Base-by-base conservation (phyloP, 2,888 invertebrate genomes). In the Drosophila atroscutellata region DNA sequence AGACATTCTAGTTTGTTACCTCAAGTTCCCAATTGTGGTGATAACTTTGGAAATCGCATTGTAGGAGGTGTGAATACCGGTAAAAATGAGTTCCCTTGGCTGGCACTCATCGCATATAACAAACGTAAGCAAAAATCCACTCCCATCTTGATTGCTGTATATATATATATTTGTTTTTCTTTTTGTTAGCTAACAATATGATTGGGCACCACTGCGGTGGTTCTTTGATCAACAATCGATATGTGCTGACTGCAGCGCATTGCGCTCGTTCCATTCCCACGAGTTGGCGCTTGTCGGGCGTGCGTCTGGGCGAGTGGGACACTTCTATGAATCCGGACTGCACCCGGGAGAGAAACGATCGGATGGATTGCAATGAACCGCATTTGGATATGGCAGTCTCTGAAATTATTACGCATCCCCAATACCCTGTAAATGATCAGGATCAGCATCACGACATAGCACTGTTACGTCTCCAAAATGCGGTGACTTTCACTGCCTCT, bases 201-300 rank as follows among this genome's bases (percentile, higher is more conserved):
- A 93, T 92, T 83, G 95, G 95, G 0, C 96, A 95, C 80, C 95
- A 95, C 80, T 97, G 97, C 83, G 97, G 96, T 0, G 97, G 96
- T 0, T 95, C 95, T 0, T 92, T 97, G 39, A 96, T 97, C 60
- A 92, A 90, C 55, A 83, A 89, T 1, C 94, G 94, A 77, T 97
- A 97, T 89, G 94, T 97, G 0, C 79, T 97, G 59, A 97, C 97
- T 0, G 97, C 97, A 0, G 96, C 95, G 0, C 97, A 97, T 90
- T 97, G 97, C 83, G 93, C 96, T n/a, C 94, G 94, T 77, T 95
- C 95, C 67, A 91, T 96, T 20, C 96, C 96, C 0, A 79, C 83
- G 4, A 93, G 92, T n/a, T 96, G 96, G 95, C 94, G 91, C 73
- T 84, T 96, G 15, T 73, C 80, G 1, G 88, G 86, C 0, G 90